Evolutionary conservation across 2,888 invertebrate genomes (phyloP).

Genomic region (Torymus aiolomorphi): DNA sequence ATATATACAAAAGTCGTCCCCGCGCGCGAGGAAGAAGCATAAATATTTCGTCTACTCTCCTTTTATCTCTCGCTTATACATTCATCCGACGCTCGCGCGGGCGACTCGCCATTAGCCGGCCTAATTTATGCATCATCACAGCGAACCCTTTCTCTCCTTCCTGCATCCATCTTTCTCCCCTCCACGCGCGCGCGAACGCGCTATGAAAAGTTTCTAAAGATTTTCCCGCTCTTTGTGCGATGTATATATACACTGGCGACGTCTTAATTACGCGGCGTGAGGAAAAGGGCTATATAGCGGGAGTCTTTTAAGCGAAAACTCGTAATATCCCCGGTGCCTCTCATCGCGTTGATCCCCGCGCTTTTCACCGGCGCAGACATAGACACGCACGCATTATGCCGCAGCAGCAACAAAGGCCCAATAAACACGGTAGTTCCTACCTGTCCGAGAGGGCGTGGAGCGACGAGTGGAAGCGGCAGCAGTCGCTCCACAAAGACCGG

Average conservation of each 20-base stretch:
- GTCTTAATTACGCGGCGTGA: conserved; percentile 69
- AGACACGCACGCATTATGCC: conserved; percentile 51
- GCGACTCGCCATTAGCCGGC: conserved; percentile 70
- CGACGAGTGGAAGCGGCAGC: conserved; percentile 1
- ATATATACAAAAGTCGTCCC: conserved; percentile 3
- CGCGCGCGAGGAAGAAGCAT: conserved; percentile 36
- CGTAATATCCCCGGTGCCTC: conserved; percentile 52
- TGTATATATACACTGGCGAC: conserved; percentile 52
- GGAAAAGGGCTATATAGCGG: conserved; percentile 18
- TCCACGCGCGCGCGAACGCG: too few relatives aligned
- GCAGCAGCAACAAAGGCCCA: conserved; percentile 62
- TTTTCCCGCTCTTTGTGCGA: conserved; percentile 60
- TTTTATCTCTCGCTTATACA: conserved; percentile 61
- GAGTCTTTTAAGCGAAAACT: conserved; percentile 33
- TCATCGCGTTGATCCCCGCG: conserved; percentile 36
- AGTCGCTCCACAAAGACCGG: conserved; percentile 59
- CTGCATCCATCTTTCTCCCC: conserved; percentile 71
- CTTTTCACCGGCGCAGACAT: conserved; percentile 42
- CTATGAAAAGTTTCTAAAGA: conserved; percentile 73
- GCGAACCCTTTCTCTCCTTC: conserved; percentile 65
- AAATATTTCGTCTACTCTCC: conserved; percentile 56
- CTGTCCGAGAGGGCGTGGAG: conserved; percentile 50
- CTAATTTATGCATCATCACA: conserved; percentile 74
- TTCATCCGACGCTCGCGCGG: conserved; percentile 40
- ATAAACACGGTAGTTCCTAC: conserved; percentile 62